Percentiles rank a stretch among this genome's conserved stretches.
These are phyloP conservation scores for Zaprionus inermis DNA, from an alignment of 1,140 invertebrate genomes.

Conservation along the genomic window DNA sequence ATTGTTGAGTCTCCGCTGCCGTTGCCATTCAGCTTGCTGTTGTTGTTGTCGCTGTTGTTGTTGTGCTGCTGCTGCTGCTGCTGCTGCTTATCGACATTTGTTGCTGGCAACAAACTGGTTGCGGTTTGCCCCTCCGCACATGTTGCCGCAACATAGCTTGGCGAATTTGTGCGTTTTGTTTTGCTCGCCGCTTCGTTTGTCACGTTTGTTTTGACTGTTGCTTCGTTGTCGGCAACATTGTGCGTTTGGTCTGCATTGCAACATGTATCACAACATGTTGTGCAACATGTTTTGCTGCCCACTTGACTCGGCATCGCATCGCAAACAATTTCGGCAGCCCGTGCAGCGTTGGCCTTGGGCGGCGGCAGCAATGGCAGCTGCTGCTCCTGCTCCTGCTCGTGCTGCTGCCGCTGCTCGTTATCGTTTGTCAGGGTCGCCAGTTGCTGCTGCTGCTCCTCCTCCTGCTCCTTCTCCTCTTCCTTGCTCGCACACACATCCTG, in stretches of 20 bases:
- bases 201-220: constrained; percentile 45
- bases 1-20: constrained; percentile 46
- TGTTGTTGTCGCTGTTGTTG: constrained; percentile 36
- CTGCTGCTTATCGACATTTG: constrained; percentile 38
- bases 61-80: constrained; percentile 40
- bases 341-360: constrained; percentile 16
- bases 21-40: constrained; percentile 10
- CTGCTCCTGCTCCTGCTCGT: background rate
- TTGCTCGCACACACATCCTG: constrained; percentile 36
- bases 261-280: constrained; percentile 43
- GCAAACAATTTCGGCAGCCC: background rate
- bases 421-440: constrained; percentile 24
- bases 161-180: constrained; percentile 60
- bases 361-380: background rate
- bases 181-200: constrained; percentile 58
- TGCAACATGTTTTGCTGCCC: constrained; percentile 1
- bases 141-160: constrained; percentile 58
- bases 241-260: constrained; percentile 4
- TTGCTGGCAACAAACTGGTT: constrained; percentile 45
- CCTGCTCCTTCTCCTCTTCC: background rate
- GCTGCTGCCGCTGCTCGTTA: constrained; percentile 19
- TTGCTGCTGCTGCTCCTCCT: constrained; percentile 7
- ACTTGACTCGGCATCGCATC: constrained; percentile 25
- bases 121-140: constrained; percentile 56
- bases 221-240: constrained; percentile 11